Percentiles rank a stretch among this genome's conserved stretches.
phyloP scores from a whole-genome alignment of 1,140 invertebrate genomes.

The Thaumetopoea pityocampa region DNA sequence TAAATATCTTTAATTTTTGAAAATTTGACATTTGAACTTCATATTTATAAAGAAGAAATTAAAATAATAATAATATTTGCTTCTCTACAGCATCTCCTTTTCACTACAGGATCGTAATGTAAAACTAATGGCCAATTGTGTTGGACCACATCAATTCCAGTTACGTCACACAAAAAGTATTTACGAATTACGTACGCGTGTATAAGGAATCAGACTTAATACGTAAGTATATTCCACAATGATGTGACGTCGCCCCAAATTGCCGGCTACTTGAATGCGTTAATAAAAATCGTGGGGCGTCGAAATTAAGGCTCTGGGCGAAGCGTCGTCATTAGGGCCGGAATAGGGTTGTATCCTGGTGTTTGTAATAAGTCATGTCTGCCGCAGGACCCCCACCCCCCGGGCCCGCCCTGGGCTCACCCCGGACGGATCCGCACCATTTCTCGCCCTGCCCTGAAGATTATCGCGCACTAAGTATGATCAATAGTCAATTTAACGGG shows the following conservation, averaged over 20 bases:
- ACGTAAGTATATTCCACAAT: constrained; percentile 38
- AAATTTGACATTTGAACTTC: too few species aligned
- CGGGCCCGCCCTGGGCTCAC: constrained; percentile 21
- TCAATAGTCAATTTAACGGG: constrained; percentile 59
- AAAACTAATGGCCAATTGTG: too few species aligned
- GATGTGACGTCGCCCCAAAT: constrained; percentile 51
- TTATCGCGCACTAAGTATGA: constrained; percentile 58
- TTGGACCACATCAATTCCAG: too few species aligned
- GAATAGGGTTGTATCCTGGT: constrained; percentile 70
- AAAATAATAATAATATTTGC: too few species aligned
- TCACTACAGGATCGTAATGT: too few species aligned
- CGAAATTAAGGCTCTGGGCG: constrained; percentile 67
- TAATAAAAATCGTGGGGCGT: constrained; percentile 71
- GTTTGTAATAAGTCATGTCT: constrained; percentile 70
- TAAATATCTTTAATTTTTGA: too few species aligned
- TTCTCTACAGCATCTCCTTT: too few species aligned
- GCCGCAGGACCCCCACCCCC: constrained; percentile 50
- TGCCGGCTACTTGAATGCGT: constrained; percentile 55
- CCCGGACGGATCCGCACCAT: constrained; percentile 34
- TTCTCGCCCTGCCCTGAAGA: constrained; percentile 47
- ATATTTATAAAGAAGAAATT: too few species aligned
- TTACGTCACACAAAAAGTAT: constrained; percentile 11
- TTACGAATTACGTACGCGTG: constrained; percentile 10
- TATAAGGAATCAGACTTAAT: constrained; percentile 9
- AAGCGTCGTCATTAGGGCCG: constrained; percentile 65